Conservation (phyloP, 1,140 invertebrate species). For the Gerris buenoi region DNA sequence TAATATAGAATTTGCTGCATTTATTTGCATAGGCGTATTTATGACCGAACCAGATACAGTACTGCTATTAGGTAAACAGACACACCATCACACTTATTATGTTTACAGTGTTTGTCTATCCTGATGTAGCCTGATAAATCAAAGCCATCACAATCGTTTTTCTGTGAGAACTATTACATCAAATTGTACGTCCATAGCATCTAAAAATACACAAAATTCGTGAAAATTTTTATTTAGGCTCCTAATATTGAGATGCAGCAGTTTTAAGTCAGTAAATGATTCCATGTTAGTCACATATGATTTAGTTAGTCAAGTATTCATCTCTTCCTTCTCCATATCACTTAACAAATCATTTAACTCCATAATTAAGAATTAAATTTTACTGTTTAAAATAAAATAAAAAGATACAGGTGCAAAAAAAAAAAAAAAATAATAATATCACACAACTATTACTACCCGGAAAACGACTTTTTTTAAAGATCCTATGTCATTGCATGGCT, state of each 20-base stretch:
- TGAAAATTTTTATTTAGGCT: neutral
- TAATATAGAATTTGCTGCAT: neutral
- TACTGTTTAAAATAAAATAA: no score
- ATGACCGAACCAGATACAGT: neutral
- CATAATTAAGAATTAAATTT: neutral
- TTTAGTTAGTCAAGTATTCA: neutral
- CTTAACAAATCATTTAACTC: neutral
- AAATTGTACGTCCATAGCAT: neutral
- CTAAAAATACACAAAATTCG: neutral
- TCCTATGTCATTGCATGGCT: no score
- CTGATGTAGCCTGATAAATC: neutral
- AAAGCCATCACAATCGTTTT: neutral
- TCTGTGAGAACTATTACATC: neutral
- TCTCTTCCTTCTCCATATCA: neutral
- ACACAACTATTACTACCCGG: no score
- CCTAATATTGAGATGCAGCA: neutral
- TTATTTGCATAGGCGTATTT: neutral
- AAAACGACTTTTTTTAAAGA: no score
- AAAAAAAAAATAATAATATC: no score
- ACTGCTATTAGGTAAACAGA: neutral
- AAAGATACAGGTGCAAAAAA: no score
- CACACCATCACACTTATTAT: neutral
- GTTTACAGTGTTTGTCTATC: neutral
- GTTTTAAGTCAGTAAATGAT: neutral
- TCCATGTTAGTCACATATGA: neutral